Evolutionary conservation across 92 coral and sea anemone genomes (phyloP), one percentile per base, ranked within the genome.

Genomic region (Montipora capitata): DNA sequence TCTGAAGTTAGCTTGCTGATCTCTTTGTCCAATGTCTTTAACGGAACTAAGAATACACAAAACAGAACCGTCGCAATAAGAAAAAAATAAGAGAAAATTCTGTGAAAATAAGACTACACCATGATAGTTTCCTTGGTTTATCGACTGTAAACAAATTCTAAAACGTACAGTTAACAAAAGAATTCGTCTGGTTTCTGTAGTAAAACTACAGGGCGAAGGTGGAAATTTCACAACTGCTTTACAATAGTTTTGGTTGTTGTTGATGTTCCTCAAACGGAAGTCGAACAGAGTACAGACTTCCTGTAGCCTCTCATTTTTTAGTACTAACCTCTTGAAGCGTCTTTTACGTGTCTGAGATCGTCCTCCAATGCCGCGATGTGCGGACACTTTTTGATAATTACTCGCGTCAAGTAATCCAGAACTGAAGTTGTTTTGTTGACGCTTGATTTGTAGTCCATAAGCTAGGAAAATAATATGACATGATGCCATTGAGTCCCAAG

Each of bases 391-490:
- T 76, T 39, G 74, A 89, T 66, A 67, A 92, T 80, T 49, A 84
- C 79, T 82, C 82, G 81, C 1, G 93, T 90, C 7, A 94, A 83
- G 77, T 82, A 94, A 41, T 94, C 97, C 35, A 92, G 70, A 42
- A 94, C 86, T 8, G 97, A 81, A 6, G 88, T 85, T 63, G 83
- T 83, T 59, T 89, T 94, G 57, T 94, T 85, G 54, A 81, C 65
- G 1, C 93, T 89, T 4, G 97, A 94, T 81, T 94, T 94, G 68
- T 92, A 89, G 69, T 85, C 87, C 71, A 88, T 86, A 90, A 94
- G 71, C 97, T 94, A 84, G 16, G 76, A 61, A 49, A 67, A 10
- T 49, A 74, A 40, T 27, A 73, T 20, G 40, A 2, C 13, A 8
- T 8, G 38, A 4, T n/a, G 35, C 35, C 17, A 76, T 16, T 7